These are phyloP conservation scores for Nudaria mundana DNA, from an alignment of 2,888 invertebrate species.

Conservation along the genomic window DNA sequence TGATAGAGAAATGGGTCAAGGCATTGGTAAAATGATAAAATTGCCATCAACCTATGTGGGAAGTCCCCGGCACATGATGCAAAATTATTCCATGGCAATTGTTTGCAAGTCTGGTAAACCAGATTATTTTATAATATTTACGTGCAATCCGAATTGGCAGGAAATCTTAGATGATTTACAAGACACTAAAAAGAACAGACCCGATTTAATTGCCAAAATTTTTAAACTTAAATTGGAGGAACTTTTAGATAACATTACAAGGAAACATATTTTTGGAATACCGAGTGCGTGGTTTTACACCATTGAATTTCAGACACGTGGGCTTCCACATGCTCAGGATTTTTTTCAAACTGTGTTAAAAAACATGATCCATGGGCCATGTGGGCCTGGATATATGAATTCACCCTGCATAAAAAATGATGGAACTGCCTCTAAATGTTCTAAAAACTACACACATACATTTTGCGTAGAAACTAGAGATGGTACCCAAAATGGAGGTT, in stretches of 20 bases:
- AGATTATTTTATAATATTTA: constrained; percentile 59
- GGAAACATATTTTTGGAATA: constrained; percentile 20
- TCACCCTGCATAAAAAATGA: constrained; percentile 18
- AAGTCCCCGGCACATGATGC: constrained; percentile 19
- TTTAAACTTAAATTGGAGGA: constrained; percentile 37
- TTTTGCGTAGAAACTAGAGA: constrained; percentile 29
- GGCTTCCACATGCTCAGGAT: constrained; percentile 20
- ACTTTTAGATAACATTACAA: constrained; percentile 10
- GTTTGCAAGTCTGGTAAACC: constrained; percentile 57
- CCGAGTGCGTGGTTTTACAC: constrained; percentile 23
- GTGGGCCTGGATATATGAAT: constrained; percentile 12
- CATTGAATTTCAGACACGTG: constrained; percentile 14
- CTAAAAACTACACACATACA: constrained; percentile 22
- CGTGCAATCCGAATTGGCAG: constrained; percentile 39
- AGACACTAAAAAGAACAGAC: constrained; percentile 30
- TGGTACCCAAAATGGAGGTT: constrained; percentile 33
- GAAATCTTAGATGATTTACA: constrained; percentile 43
- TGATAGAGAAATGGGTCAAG: constrained; percentile 5
- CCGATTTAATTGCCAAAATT: constrained; percentile 42
- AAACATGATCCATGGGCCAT: constrained; percentile 21
- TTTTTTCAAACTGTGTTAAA: constrained; percentile 16
- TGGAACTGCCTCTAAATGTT: constrained; percentile 15
- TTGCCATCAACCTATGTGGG: constrained; percentile 42
- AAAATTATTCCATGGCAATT: constrained; percentile 55
- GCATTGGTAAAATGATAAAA: constrained; percentile 39